phyloP scores from a whole-genome alignment of 1,140 invertebrate genomes.

The Drosophila sp. region DNA sequence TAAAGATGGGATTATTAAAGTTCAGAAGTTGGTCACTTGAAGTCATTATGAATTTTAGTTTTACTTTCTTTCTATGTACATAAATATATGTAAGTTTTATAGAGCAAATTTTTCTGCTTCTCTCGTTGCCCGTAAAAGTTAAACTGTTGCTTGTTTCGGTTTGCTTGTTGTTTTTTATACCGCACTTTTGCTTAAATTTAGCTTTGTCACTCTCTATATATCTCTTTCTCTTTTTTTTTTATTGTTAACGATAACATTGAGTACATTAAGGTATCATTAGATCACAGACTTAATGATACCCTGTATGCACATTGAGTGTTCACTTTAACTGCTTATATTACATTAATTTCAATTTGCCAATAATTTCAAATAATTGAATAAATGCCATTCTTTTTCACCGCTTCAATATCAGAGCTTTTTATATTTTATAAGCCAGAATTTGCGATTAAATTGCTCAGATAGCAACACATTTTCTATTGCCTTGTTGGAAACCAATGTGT shows the following conservation, averaged over 20 bases:
- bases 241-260: conserved; percentile 12
- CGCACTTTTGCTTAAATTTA: neutral
- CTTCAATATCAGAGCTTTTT: no score
- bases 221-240: conserved; percentile 10
- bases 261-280: neutral
- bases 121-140: conserved; percentile 18
- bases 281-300: neutral
- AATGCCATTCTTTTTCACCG: no score
- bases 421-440: no score
- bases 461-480: no score
- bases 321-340: neutral
- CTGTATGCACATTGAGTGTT: neutral
- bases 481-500: no score
- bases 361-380: no score
- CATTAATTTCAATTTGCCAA: no score
- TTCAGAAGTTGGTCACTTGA: conserved; percentile 67
- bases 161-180: conserved; percentile 37
- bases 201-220: neutral
- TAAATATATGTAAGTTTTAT: neutral
- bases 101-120: neutral
- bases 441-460: no score
- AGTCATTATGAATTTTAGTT: conserved; percentile 28
- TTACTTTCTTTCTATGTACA: conserved; percentile 1
- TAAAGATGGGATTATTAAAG: conserved; percentile 83
- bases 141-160: neutral